Evolutionary conservation across 1,140 invertebrate genomes (phyloP).

Genomic region (Ostrea denselamellosa): DNA sequence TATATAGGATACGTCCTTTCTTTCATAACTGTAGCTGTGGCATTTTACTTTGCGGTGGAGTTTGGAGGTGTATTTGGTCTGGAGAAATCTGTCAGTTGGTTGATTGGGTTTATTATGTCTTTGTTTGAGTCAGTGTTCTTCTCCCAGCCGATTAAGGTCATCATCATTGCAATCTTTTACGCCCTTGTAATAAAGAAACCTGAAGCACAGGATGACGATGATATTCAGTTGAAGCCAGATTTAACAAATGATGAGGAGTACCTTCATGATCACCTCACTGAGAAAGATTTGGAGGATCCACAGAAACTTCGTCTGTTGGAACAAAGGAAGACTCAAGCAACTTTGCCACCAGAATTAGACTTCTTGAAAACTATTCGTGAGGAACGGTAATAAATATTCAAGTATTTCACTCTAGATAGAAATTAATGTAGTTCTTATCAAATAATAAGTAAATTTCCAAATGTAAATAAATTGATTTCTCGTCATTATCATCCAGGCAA

Average conservation of each 20-base stretch:
- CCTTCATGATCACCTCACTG: constrained; percentile 59
- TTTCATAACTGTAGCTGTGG: constrained; percentile 53
- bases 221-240: constrained; percentile 20
- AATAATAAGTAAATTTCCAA: too few relatives aligned
- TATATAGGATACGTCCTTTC: constrained; percentile 61
- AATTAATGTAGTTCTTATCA: not conserved
- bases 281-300: constrained; percentile 56
- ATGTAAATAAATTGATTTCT: too few relatives aligned
- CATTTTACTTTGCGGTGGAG: constrained; percentile 62
- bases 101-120: constrained; percentile 65
- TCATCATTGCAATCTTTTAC: constrained; percentile 65
- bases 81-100: constrained; percentile 64
- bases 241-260: constrained; percentile 62
- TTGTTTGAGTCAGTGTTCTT: constrained; percentile 65
- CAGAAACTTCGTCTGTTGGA: constrained; percentile 54
- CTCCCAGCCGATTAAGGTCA: constrained; percentile 68
- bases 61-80: constrained; percentile 64
- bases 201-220: constrained; percentile 53
- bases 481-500: constrained; percentile 39
- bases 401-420: not conserved
- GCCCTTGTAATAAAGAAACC: constrained; percentile 67
- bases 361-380: constrained; percentile 61
- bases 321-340: constrained; percentile 53
- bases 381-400: constrained; percentile 56
- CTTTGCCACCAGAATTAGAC: constrained; percentile 63